These are phyloP conservation scores for Trinectes maculatus DNA, from an alignment of 2,113 vertebrate genomes.

Conservation along the genomic window DNA sequence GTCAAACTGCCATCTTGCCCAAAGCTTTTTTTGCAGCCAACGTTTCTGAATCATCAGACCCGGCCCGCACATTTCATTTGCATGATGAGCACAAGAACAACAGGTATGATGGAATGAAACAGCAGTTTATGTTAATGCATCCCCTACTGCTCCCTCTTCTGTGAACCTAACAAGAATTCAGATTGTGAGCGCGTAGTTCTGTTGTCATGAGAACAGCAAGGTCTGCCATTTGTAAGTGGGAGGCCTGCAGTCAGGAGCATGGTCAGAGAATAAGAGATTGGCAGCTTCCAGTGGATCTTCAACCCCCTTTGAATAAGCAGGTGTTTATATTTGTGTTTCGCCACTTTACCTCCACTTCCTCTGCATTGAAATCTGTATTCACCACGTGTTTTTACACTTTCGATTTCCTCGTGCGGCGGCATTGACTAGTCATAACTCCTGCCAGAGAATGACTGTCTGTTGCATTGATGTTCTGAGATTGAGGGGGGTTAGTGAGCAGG, in stretches of 20 bases:
- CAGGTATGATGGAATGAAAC: slow-evolving; percentile 24
- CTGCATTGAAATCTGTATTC: neutral
- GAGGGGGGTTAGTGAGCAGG: neutral
- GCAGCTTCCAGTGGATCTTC: slow-evolving; percentile 51
- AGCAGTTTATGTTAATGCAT: slow-evolving; percentile 14
- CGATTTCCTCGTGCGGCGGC: neutral
- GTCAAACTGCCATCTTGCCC: slow-evolving; percentile 1
- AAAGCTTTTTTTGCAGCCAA: slow-evolving; percentile 9
- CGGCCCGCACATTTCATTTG: slow-evolving; percentile 9
- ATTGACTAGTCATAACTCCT: neutral
- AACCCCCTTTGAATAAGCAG: slow-evolving; percentile 40
- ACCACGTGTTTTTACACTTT: neutral
- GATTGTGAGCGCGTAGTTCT: slow-evolving; percentile 39
- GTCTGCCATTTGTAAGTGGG: slow-evolving; percentile 61
- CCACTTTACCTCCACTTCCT: slow-evolving; percentile 12
- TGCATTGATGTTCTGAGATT: neutral
- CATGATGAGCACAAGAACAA: slow-evolving; percentile 16
- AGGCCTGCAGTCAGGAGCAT: slow-evolving; percentile 42
- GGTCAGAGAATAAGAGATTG: slow-evolving; percentile 59
- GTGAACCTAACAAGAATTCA: slow-evolving; percentile 41
- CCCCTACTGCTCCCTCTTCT: slow-evolving; percentile 15
- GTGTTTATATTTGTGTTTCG: slow-evolving; percentile 37
- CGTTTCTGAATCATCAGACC: slow-evolving; percentile 5
- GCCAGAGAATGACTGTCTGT: neutral
- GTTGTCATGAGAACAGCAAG: slow-evolving; percentile 49